phyloP scores from a whole-genome alignment of 2,888 invertebrate genomes.

The Koerneria pararmatus region DNA sequence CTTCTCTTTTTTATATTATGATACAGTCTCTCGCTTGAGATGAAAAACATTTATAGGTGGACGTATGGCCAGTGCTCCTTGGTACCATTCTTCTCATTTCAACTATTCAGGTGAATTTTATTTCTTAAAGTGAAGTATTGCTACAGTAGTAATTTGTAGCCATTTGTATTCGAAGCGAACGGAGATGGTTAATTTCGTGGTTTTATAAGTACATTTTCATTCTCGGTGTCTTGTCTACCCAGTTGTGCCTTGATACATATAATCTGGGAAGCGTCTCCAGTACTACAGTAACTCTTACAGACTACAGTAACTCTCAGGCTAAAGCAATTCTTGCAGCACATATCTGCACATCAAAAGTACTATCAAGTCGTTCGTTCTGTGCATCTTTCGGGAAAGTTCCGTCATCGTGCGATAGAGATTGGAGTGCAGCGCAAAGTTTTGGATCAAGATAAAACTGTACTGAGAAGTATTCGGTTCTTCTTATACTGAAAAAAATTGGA shows the following conservation, averaged over 20 bases:
- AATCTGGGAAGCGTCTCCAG: neutral
- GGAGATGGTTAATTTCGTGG: no score
- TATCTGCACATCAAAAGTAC: constrained; percentile 65
- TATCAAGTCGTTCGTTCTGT: constrained; percentile 72
- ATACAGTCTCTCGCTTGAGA: neutral
- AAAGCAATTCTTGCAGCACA: constrained; percentile 64
- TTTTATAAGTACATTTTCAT: no score
- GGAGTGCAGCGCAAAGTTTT: constrained; percentile 65
- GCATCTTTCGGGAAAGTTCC: constrained; percentile 49
- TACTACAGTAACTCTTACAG: neutral
- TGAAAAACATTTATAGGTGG: constrained; percentile 63
- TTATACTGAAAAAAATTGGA: constrained; percentile 13
- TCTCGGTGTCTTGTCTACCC: no score
- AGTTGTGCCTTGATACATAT: no score
- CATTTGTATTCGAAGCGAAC: no score
- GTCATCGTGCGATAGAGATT: constrained; percentile 67
- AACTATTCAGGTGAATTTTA: constrained; percentile 71
- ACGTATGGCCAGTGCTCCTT: constrained; percentile 79
- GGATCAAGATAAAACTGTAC: constrained; percentile 29
- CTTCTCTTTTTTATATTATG: no score
- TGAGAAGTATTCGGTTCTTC: neutral
- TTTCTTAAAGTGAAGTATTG: neutral
- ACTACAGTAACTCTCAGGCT: constrained; percentile 14
- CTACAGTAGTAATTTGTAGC: neutral
- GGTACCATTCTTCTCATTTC: constrained; percentile 81